Evolutionary conservation across 1,140 invertebrate genomes (phyloP), one percentile per base, ranked within the genome.

Genomic region (Andrena cerasifolii): DNA sequence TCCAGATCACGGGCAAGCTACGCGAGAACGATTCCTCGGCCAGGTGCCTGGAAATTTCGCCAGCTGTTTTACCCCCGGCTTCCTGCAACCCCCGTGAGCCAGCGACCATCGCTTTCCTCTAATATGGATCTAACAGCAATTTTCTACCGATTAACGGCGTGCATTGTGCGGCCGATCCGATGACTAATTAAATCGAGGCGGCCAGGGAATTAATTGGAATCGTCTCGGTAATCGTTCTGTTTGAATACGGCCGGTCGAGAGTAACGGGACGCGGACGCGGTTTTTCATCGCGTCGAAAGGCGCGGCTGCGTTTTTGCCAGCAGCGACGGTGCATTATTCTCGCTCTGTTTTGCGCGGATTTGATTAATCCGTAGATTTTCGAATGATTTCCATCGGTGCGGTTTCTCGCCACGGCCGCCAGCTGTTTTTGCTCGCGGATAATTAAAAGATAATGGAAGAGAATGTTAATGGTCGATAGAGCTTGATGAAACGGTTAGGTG

Each of bases 11-110:
- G 33, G 18, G 26, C 58, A 75, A 58, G 49, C 72, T 67, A 78
- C 66, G 71, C 72, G 47, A 59, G 79, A 72, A 56, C 62, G 74
- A 73, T 76, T 76, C 63, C 76, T 86, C 31, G 26, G 63, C 85
- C 85, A 87, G 85, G 68, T 85, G 83, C 33, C 58, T 79, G 85
- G 74, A 85, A 86, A 85, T 87, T n/a, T 86, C 61, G 78, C 85
- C 83, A 78, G 80, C 83, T 87, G 85, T 83, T 75, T 78, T 16
- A 43, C 53, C 43, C 54, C 31, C 58, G n/a, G n/a, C 54, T 85
- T 72, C 79, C 79, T 75, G 70, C 56, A 28, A n/a, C 31, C 68
- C 33, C 26, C 36, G 63, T 63, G 18, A 45, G 67, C 14, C 24
- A 10, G 31, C 12, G 3, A 16, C 26, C 53, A 31, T 54, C 5